Evolutionary conservation across 1,140 invertebrate genomes (phyloP), one percentile per base, ranked within the genome.

Genomic region (Trypoxylus dichotomus): DNA sequence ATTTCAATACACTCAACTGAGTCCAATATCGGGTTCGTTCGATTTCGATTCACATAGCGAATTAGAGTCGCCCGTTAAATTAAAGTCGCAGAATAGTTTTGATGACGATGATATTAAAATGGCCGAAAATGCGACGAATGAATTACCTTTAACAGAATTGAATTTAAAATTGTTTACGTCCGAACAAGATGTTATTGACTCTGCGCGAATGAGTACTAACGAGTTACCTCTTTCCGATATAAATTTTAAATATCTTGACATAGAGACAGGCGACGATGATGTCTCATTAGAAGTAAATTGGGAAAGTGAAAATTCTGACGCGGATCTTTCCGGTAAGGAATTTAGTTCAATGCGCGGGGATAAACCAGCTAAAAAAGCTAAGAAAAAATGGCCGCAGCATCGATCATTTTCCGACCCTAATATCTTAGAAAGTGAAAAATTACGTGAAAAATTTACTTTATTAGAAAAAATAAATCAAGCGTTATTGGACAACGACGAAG

Each of bases 181-280:
- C 0, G 80, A 83, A 25, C 77, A 82, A 76, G 78, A 80, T 32
- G 76, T 25, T 24, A 74, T 85, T 73, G 86, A 87, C 80, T 89
- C 88, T 1, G 87, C 88, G n/a, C 80, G 78, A 77, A 83, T 82
- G 79, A 84, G 82, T 15, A 91, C 90, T 71, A 91, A 91, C 85
- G 90, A 91, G 84, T 83, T 91, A 79, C 90, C 90, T 42, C 83
- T 91, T 77, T 90, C 89, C 73, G 89, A 89, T 79, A 88, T 90
- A 78, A 86, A 84, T 81, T 87, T 88, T 82, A 80, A 77, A 75
- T 79, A 83, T 42, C 19, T 37, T 8, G 43, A 54, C 27, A 13
- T 47, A 15, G 76, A 73, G 58, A 83, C 81, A 3, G 27, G 79
- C 27, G 82, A 83, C 47, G 82, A 83, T 72, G 79, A 83, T 72